A percentile compares a stretch with the other conserved stretches of the same genome.
Evolutionary conservation across 2,888 invertebrate genomes (phyloP).

Genomic region (Agrotis segetum): DNA sequence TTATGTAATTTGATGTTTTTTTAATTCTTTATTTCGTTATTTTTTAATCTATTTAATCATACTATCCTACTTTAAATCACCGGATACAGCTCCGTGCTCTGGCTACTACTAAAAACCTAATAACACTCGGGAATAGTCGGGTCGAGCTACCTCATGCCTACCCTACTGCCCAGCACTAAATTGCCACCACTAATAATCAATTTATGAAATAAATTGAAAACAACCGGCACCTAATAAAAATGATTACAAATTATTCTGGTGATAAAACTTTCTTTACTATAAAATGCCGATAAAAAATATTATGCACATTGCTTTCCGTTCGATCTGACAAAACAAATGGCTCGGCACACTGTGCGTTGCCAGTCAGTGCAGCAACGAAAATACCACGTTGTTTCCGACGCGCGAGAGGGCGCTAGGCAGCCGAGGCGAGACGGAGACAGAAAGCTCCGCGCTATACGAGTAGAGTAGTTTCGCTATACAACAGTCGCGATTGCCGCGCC

Average conservation of each 20-base stretch:
- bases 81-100: too few species aligned
- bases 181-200: not conserved
- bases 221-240: too few species aligned
- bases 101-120: not conserved
- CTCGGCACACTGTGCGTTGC: too few species aligned
- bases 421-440: conserved; percentile 9
- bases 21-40: too few species aligned
- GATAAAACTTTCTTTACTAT: not conserved
- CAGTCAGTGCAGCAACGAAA: not conserved
- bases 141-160: not conserved
- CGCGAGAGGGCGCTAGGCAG: not conserved
- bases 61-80: too few species aligned
- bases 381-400: not conserved
- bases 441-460: conserved; percentile 10
- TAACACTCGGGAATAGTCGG: not conserved
- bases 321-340: not conserved
- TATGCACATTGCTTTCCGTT: not conserved
- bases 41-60: too few species aligned
- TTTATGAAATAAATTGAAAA: too few species aligned
- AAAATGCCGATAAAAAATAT: not conserved
- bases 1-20: too few species aligned
- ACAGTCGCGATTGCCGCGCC: conserved; percentile 34
- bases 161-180: too few species aligned
- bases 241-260: too few species aligned
- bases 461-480: conserved; percentile 37